Evolutionary conservation across 2,797 vertebrate genomes (phyloP), one percentile per base, ranked within the genome.

Genomic region (Amblyopsis hoosieri): DNA sequence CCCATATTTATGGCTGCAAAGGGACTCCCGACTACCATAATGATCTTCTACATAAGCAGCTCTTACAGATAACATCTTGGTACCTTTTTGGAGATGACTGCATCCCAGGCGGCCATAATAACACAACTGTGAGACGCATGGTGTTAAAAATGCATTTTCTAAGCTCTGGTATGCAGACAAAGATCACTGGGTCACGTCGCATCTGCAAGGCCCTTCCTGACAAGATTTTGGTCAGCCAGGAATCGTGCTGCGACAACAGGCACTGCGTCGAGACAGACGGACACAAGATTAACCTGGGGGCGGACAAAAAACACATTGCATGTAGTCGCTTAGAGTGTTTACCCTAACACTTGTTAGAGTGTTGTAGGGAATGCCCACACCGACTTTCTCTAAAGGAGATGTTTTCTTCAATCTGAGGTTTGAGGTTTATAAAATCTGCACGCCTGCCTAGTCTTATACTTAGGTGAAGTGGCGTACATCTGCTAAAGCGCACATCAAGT

Each of bases 181-280:
- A 75, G 87, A 79, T 85, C 86, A 83, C 2, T 69, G 78, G 89
- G 88, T 92, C 89, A 90, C 62, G 68, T 53, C 59, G 76, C 91
- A 91, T 89, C 90, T 92, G 90, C 67, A 54, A 56, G 52, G 62
- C 76, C 60, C 68, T 90, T 92, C 90, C 90, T 91, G 87, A 75
- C 60, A 67, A 62, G 79, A 64, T 33, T 45, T 42, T 15, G 46
- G 63, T 4, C 17, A 4, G n/a, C 49, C 37, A 67, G 57, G 74
- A 62, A 69, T 45, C n/a, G 62, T 63, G 60, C 56, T 58, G 62
- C 55, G 46, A 74, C 77, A 81, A 73, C 65, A 84, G 33, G 13
- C 59, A n/a, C 12, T 31, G 12, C 23, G 0, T 45, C 23, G 23
- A 23, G 66, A 78, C 64, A 66, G 15, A 13, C 29, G 33, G 31